These are phyloP conservation scores for Sycophila texana DNA, from an alignment of 2,888 invertebrate genomes.

Conservation along the genomic window DNA sequence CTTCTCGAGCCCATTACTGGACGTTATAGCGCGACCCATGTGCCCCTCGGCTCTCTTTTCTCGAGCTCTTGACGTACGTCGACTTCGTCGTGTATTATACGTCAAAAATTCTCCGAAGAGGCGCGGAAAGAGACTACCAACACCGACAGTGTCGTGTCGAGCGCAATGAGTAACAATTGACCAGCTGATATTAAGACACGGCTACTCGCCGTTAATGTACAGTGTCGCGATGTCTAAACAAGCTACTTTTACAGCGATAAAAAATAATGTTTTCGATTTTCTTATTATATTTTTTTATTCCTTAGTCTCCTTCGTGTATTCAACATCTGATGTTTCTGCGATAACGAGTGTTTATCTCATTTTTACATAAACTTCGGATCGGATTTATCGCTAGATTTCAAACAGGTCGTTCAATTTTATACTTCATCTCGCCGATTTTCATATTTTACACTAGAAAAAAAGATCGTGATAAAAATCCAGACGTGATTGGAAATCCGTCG, in stretches of 20 bases:
- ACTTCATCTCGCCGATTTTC: no score
- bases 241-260: not conserved
- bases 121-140: conserved; percentile 18
- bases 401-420: no score
- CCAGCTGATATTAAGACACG: not conserved
- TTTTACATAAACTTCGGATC: no score
- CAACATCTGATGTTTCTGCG: no score
- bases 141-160: conserved; percentile 22
- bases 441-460: not conserved
- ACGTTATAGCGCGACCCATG: conserved; percentile 3
- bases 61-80: not conserved
- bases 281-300: no score
- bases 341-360: no score
- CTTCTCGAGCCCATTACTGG: conserved; percentile 28
- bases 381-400: no score
- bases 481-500: not conserved
- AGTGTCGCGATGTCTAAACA: not conserved
- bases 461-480: conserved; percentile 4
- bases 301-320: no score
- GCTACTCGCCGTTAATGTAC: not conserved
- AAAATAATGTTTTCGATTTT: not conserved
- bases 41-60: not conserved
- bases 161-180: conserved; percentile 36
- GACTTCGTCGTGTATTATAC: not conserved
- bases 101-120: conserved; percentile 25